Evolutionary conservation across 2,797 vertebrate species (phyloP).

Genomic region (Halcyon leucocephala): DNA sequence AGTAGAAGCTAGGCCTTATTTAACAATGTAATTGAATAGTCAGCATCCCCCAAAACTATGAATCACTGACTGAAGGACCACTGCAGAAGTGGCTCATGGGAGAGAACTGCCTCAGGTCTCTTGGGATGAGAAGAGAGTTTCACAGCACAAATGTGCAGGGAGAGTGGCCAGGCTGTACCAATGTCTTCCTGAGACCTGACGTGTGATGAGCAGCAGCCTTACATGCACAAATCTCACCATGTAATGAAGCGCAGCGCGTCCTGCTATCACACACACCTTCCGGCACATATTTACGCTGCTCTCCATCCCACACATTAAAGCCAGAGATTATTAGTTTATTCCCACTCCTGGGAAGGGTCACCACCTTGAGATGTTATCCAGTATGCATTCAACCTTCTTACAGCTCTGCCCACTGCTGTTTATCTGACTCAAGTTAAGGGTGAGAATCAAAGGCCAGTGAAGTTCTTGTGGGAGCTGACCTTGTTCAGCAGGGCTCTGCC

Average conservation of each 20-base stretch:
- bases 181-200: background rate
- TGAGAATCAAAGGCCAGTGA: background rate
- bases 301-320: background rate
- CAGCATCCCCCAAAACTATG: background rate
- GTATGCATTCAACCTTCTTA: background rate
- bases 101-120: background rate
- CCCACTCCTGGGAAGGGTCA: background rate
- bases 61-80: background rate
- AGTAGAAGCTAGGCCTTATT: background rate
- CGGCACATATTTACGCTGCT: background rate
- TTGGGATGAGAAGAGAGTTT: background rate
- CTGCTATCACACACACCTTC: background rate
- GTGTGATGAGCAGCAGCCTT: background rate
- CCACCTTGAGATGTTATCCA: background rate
- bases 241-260: fast-evolving
- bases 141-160: fast-evolving
- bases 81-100: background rate
- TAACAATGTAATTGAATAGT: background rate
- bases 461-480: background rate
- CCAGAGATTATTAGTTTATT: background rate
- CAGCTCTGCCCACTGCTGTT: background rate
- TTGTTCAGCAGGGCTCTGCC: background rate
- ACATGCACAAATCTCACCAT: fast-evolving
- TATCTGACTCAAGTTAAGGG: background rate
- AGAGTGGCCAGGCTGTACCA: background rate